Evolutionary conservation across 2,113 vertebrate genomes (phyloP).

Genomic region (Ailuropoda melanoleuca): DNA sequence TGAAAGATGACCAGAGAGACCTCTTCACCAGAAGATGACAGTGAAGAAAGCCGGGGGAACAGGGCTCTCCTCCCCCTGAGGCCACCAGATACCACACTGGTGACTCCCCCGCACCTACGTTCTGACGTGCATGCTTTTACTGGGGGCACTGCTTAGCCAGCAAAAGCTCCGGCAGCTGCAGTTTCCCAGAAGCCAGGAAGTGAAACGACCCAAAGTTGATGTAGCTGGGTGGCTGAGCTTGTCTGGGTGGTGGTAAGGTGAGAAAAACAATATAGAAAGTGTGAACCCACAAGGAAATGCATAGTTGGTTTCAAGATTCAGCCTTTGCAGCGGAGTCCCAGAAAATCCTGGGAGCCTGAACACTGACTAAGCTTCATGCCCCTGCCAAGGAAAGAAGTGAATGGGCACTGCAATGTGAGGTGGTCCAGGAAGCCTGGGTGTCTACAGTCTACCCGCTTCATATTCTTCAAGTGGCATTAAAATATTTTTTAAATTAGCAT

Average conservation of each 20-base stretch:
- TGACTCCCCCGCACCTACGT: background rate
- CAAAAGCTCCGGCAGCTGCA: background rate
- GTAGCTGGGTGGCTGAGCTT: background rate
- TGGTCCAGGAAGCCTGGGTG: background rate
- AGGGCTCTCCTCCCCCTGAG: background rate
- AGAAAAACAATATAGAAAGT: conserved; percentile 20
- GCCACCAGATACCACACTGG: background rate
- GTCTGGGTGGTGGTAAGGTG: background rate
- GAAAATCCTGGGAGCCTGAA: background rate
- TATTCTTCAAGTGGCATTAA: background rate
- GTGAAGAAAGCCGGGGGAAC: background rate
- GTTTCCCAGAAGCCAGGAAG: conserved; percentile 67
- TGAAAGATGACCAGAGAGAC: background rate
- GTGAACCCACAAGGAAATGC: conserved; percentile 51
- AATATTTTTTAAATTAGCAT: background rate
- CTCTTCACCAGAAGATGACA: background rate
- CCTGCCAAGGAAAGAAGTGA: background rate
- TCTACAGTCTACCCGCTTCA: background rate
- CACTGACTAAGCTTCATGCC: background rate
- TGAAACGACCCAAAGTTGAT: background rate
- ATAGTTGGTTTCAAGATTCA: background rate
- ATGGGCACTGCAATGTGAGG: background rate
- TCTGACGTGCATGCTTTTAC: background rate
- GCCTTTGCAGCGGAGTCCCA: background rate
- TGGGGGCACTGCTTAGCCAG: background rate